Evolutionary conservation across 1,140 invertebrate species (phyloP).

Genomic region (Theocolax elegans): DNA sequence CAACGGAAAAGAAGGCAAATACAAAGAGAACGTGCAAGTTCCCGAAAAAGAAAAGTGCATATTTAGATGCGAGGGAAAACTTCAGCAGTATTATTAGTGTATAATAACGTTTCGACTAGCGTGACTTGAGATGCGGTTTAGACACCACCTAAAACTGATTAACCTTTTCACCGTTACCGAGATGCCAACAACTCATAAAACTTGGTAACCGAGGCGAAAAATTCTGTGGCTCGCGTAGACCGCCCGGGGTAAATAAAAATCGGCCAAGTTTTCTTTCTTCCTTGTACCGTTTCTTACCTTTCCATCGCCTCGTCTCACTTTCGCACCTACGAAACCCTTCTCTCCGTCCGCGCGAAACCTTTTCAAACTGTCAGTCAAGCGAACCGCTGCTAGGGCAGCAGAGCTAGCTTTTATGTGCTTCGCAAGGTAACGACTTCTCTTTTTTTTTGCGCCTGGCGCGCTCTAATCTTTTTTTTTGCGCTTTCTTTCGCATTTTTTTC

Average conservation of each 20-base stretch:
- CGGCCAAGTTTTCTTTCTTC: constrained; percentile 38
- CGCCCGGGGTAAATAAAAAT: constrained; percentile 50
- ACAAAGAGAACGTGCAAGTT: too few species aligned
- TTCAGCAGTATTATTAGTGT: constrained; percentile 33
- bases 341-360: constrained; percentile 3
- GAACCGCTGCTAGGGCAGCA: not conserved
- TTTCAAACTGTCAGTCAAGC: constrained; percentile 14
- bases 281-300: not conserved
- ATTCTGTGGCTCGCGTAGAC: constrained; percentile 40
- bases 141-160: constrained; percentile 49
- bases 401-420: not conserved
- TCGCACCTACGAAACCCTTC: constrained; percentile 10
- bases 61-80: too few species aligned
- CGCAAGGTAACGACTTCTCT: constrained; percentile 7
- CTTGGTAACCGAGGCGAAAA: constrained; percentile 48
- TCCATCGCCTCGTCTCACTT: not conserved
- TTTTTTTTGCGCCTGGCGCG: not conserved
- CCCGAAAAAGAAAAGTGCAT: not conserved
- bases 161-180: constrained; percentile 49
- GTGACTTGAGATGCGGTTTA: constrained; percentile 28
- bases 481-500: not conserved
- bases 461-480: too few species aligned
- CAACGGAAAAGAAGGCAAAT: not conserved
- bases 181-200: constrained; percentile 52
- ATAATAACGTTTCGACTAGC: constrained; percentile 46